A percentile compares a stretch with the other conserved stretches of the same genome.
phyloP scores from a whole-genome alignment of 2,888 invertebrate genomes.

The Cheiracanthium punctorium region DNA sequence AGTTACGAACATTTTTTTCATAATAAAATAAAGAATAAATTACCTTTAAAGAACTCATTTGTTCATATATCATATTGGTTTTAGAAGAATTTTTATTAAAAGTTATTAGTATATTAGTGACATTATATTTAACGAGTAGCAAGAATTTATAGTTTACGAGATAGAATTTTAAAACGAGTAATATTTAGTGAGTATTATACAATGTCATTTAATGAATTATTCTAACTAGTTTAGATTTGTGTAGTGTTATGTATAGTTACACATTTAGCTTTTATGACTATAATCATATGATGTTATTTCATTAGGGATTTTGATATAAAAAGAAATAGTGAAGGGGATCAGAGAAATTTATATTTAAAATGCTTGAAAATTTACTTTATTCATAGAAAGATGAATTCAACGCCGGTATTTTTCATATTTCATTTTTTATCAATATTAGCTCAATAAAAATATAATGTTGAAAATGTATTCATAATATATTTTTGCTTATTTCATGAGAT shows the following conservation, averaged over 20 bases:
- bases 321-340: background rate
- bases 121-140: constrained; percentile 3
- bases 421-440: too few relatives aligned
- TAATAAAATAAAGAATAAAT: background rate
- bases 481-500: too few relatives aligned
- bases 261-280: constrained; percentile 20
- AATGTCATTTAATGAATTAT: constrained; percentile 36
- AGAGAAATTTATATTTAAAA: background rate
- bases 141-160: background rate
- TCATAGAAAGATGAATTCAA: too few relatives aligned
- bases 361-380: background rate
- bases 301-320: background rate
- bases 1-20: background rate
- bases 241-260: constrained; percentile 52
- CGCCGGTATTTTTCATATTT: too few relatives aligned
- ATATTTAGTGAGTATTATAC: constrained; percentile 26
- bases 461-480: too few relatives aligned
- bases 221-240: constrained; percentile 63
- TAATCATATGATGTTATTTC: background rate
- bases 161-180: constrained; percentile 14
- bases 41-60: background rate
- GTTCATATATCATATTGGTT: constrained; percentile 14
- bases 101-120: constrained; percentile 26
- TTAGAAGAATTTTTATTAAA: constrained; percentile 8
- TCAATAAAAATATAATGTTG: too few relatives aligned